Base-by-base conservation (phyloP, 1,140 invertebrate genomes). In the Euwallacea similis region DNA sequence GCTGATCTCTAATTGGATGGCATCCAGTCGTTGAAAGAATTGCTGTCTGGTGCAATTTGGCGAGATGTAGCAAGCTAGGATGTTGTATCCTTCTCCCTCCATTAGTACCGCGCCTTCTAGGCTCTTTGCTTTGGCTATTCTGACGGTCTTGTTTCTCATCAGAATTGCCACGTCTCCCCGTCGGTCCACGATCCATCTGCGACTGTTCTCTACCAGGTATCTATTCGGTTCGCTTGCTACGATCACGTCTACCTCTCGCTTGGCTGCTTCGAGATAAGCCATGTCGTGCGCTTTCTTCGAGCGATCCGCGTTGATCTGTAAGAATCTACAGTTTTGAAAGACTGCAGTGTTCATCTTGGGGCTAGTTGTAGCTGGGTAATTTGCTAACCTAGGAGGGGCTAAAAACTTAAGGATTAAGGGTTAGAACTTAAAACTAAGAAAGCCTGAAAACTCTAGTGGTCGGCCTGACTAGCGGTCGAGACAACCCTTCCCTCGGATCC, bases 141-240 rank as follows among this genome's bases (percentile, higher is more conserved):
- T 53, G 9, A 69, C 42, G 10, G 62, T 61, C 9, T 41, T 43
- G 41, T 62, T 46, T 4, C 9, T 21, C 53, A 13, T 41, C 10
- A 47, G 21, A 44, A 69, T 41, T 10, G 59, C 67, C 50, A 58
- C 58, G 53, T 69, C 47, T 7, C 42, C 7, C 15, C 41, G 16
- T 10, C 10, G 41, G 47, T 69, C 59, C 9, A 21, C 13, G 21
- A 16, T 60, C 67, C 67, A 69, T 11, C 16, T 33, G 43, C 60
- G 41, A n/a, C 33, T 44, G 16, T 21, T 42, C 16, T 62, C 42
- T 7, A 53, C 42, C 10, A 41, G 13, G n/a, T 10, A 73, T 66
- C 13, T 74, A 13, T 55, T 69, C 54, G 70, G 58, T 47, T 72
- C 70, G 13, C 55, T 66, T 7, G 47, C 59, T 6, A 72, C 11